Evolutionary conservation across 2,797 vertebrate species (phyloP).

Genomic region (Enteromius argenteus): DNA sequence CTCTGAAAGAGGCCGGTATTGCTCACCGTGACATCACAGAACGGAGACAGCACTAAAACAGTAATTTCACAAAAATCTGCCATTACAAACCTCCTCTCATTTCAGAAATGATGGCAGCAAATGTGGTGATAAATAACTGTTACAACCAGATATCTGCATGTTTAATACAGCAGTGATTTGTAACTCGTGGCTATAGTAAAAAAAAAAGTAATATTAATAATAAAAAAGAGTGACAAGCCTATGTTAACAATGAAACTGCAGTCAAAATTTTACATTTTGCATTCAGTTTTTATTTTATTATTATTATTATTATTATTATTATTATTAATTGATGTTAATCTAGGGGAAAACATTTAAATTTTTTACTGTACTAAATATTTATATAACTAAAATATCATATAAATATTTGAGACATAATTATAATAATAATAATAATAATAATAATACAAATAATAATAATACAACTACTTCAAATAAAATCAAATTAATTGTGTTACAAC

Average conservation of each 20-base stretch:
- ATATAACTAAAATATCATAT: too few relatives aligned
- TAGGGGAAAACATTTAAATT: too few relatives aligned
- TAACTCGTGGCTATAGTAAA: not conserved
- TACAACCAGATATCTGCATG: not conserved
- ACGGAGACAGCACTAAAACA: not conserved
- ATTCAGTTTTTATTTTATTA: too few relatives aligned
- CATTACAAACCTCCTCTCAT: constrained; percentile 28
- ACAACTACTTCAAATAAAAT: not conserved
- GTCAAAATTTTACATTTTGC: not conserved
- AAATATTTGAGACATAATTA: not conserved
- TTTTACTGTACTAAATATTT: too few relatives aligned
- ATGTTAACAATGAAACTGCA: not conserved
- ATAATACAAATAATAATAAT: not conserved
- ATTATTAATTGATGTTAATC: too few relatives aligned
- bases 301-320: not conserved
- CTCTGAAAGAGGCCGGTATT: constrained; percentile 2
- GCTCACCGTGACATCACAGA: constrained; percentile 30
- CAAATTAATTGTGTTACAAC: not conserved
- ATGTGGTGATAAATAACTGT: constrained; percentile 10
- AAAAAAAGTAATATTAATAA: too few relatives aligned
- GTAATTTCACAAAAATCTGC: not conserved
- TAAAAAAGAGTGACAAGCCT: not conserved
- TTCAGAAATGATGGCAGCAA: not conserved
- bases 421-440: not conserved
- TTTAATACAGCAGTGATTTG: not conserved